Percentiles rank a stretch among this genome's conserved stretches.
Conservation (phyloP, 2,797 vertebrate genomes). For the Delichon dasypus region DNA sequence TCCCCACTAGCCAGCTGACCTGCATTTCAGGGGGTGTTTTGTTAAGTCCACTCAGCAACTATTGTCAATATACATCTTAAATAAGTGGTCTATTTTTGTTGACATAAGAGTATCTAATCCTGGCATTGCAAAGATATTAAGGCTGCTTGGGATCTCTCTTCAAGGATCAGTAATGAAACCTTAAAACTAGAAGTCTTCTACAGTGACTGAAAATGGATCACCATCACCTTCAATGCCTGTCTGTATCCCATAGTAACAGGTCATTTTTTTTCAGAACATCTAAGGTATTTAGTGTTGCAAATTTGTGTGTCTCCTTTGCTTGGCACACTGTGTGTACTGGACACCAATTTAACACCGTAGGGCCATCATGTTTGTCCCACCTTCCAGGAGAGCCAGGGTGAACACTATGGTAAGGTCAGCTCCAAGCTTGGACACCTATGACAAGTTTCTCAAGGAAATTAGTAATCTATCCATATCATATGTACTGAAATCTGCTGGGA, state of each 20-base stretch:
- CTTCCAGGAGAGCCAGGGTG: neutral
- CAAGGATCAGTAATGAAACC: neutral
- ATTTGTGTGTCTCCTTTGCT: neutral
- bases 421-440: neutral
- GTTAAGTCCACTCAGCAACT: neutral
- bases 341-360: neutral
- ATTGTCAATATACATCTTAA: neutral
- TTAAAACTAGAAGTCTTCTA: neutral
- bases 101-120: neutral
- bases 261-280: neutral
- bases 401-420: neutral
- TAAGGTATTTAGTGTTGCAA: neutral
- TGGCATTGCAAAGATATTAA: neutral
- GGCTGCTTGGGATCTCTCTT: neutral
- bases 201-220: neutral
- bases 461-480: neutral
- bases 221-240: neutral
- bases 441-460: neutral
- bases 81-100: neutral
- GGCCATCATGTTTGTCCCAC: neutral
- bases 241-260: neutral
- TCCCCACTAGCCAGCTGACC: neutral
- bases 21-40: neutral
- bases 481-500: neutral
- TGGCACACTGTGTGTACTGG: neutral